These are phyloP conservation scores for Microchrysa polita DNA, from an alignment of 2,888 invertebrate genomes.

Conservation along the genomic window DNA sequence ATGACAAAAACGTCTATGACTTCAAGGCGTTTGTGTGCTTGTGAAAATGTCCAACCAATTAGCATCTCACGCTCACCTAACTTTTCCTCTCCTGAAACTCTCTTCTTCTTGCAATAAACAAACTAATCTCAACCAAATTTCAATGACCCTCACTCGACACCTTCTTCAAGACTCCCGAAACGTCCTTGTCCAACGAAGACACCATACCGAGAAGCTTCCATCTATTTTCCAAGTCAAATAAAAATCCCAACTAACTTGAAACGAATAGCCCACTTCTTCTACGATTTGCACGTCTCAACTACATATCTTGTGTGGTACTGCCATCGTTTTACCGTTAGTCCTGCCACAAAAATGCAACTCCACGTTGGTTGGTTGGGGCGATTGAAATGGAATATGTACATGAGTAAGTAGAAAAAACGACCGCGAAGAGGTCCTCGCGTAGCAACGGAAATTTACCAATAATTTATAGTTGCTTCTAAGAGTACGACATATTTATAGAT, in stretches of 20 bases:
- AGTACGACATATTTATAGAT: constrained; percentile 49
- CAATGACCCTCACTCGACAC: no score
- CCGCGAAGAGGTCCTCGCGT: neutral
- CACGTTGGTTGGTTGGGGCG: neutral
- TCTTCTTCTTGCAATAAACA: no score
- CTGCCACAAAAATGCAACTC: constrained; percentile 5
- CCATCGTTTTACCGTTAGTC: neutral
- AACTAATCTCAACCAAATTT: no score
- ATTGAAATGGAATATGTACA: neutral
- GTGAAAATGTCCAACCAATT: no score
- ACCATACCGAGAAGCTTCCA: neutral
- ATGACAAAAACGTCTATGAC: no score
- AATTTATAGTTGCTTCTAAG: constrained; percentile 47
- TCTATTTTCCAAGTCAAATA: constrained; percentile 26
- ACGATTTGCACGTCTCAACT: neutral
- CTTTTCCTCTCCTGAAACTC: no score
- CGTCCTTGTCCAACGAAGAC: no score
- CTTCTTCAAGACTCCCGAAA: no score
- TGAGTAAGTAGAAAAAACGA: neutral
- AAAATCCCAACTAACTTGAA: constrained; percentile 5
- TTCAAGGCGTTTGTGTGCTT: no score
- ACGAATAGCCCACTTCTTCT: neutral
- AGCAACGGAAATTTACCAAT: constrained; percentile 24
- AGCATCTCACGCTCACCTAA: no score
- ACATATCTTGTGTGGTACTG: neutral